Base-by-base conservation (phyloP, 1,140 invertebrate species). In the Sinonovacula constricta region DNA sequence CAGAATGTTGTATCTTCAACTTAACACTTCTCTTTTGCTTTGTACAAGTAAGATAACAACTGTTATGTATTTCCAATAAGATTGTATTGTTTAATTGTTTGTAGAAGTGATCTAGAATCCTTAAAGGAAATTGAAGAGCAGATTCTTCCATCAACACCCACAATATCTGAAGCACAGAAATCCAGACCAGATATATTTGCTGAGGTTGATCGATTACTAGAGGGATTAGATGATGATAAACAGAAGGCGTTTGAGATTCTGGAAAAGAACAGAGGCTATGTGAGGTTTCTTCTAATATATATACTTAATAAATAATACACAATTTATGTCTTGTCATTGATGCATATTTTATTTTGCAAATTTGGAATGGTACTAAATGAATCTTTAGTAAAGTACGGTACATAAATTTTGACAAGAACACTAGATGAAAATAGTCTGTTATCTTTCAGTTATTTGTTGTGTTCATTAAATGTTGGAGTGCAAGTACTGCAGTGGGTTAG, bases 201-300 rank as follows among this genome's bases (percentile, higher is more conserved):
- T 39, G 57, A 82, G 53, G 77, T 83, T 31, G 84, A 85, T 39
- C 65, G 72, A 53, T 45, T 81, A 1, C 30, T 85, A 28, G 82
- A 83, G 33, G 84, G 84, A 2, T 65, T 45, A 31, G 81, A 84
- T 69, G 78, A 62, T 24, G 80, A 85, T 26, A 85, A 83, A 70
- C 18, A 79, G 34, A 74, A 74, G 51, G 82, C 82, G 53, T 83
- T 66, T 66, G 54, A 79, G n/a, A 54, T 83, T 66, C 68, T 84
- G 12, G 54, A 68, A 56, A 72, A 56, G 22, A 80, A 80, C 45
- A 63, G 60, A 69, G 49, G 39, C 45, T 77, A 74, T 28, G 72
- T 83, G 54, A 57, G 45, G 22, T 14, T 68, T 62, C 14, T 10
- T 24, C n/a, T 10, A 28, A 28, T 62, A 12, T n/a, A 12, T 26